phyloP scores from a whole-genome alignment of 2,888 invertebrate species.

The Cheilosia grossa region DNA sequence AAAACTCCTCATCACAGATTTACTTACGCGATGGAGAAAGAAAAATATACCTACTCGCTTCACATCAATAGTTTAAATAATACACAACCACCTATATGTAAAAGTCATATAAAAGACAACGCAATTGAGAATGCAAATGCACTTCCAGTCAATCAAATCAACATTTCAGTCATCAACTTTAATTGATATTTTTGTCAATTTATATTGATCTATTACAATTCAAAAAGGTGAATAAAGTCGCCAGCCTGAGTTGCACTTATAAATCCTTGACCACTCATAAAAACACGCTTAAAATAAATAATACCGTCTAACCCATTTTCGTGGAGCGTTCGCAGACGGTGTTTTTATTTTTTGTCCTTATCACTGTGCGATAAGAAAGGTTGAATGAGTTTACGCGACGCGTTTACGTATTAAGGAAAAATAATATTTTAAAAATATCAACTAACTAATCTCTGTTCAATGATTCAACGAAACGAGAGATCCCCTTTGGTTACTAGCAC shows the following conservation, averaged over 20 bases:
- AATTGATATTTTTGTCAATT: slow-evolving; percentile 6
- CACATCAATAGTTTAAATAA: no score
- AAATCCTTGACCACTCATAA: not conserved
- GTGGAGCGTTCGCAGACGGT: not conserved
- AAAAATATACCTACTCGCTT: no score
- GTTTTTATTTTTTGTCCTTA: not conserved
- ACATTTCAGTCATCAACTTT: not conserved
- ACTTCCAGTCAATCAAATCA: not conserved
- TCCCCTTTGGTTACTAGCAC: slow-evolving; percentile 17
- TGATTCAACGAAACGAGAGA: slow-evolving; percentile 18
- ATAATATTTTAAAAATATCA: not conserved
- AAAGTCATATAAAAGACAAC: no score
- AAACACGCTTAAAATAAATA: not conserved
- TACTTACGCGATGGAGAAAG: no score
- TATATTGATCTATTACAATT: not conserved
- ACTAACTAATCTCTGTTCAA: slow-evolving; percentile 8
- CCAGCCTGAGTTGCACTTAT: no score
- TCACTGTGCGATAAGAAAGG: slow-evolving; percentile 9
- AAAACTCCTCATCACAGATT: no score
- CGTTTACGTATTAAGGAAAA: not conserved
- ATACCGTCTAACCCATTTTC: slow-evolving; percentile 1
- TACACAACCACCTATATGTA: no score
- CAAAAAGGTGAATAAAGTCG: not conserved
- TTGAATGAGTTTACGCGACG: slow-evolving; percentile 3
- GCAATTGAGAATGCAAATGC: no score